Conservation (phyloP, 2,888 invertebrate genomes). For the Mesodorylaimus sp. region DNA sequence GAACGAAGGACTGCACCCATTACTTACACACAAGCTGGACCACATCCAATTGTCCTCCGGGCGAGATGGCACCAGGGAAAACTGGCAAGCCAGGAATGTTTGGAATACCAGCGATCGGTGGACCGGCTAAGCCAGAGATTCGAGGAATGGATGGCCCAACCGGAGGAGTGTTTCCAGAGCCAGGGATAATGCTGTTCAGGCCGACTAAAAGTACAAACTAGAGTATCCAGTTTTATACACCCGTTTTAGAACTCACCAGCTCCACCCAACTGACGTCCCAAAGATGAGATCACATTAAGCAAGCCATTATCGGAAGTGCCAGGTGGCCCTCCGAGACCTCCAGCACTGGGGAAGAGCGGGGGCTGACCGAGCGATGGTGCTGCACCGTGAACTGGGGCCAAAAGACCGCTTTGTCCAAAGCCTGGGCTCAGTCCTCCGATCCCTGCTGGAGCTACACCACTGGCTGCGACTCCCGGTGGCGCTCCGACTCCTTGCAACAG, state of each 20-base stretch:
- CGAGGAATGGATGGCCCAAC: conserved; percentile 28
- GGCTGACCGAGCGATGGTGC: not conserved
- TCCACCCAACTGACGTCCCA: conserved; percentile 4
- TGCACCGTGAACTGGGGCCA: no score
- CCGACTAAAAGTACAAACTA: conserved; percentile 2
- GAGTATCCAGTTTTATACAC: not conserved
- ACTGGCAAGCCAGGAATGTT: conserved; percentile 17
- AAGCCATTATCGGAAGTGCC: not conserved
- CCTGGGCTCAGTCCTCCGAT: no score
- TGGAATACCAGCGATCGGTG: conserved; percentile 20
- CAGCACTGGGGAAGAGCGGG: not conserved
- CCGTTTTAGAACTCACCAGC: not conserved
- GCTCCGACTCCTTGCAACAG: not conserved
- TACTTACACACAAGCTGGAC: conserved; percentile 23
- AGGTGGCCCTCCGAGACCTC: not conserved
- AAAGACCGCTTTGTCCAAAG: no score
- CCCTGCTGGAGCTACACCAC: no score
- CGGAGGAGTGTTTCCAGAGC: conserved; percentile 17
- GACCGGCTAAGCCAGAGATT: conserved; percentile 24
- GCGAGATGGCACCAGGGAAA: not conserved
- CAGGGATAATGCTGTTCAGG: not conserved
- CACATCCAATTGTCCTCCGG: conserved; percentile 22
- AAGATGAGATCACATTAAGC: not conserved
- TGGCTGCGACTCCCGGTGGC: not conserved
- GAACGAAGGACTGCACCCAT: no score